These are phyloP conservation scores for Synanthedon vespiformis DNA, from an alignment of 2,888 invertebrate genomes.

Conservation along the genomic window DNA sequence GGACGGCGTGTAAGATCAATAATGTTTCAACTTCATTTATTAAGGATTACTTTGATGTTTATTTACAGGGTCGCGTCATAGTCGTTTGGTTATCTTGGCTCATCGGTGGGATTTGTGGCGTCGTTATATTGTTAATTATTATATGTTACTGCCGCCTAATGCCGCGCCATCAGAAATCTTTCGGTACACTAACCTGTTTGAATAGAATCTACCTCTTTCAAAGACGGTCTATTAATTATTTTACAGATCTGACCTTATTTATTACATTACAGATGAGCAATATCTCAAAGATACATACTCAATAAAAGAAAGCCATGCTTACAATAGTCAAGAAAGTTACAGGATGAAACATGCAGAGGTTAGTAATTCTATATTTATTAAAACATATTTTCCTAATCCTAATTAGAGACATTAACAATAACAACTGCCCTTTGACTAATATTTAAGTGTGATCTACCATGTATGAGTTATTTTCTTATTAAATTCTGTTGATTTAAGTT, in stretches of 20 bases:
- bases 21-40: conserved; percentile 10
- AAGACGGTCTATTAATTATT: conserved; percentile 1
- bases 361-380: background rate
- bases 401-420: too few relatives aligned
- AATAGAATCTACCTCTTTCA: too few relatives aligned
- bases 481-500: too few relatives aligned
- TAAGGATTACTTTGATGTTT: conserved; percentile 10
- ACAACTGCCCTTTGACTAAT: too few relatives aligned
- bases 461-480: too few relatives aligned
- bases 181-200: conserved; percentile 56
- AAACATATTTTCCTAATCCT: too few relatives aligned
- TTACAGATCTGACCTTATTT: background rate
- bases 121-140: conserved; percentile 73
- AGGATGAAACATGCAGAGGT: conserved; percentile 57
- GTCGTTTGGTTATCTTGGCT: conserved; percentile 69
- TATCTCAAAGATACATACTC: conserved; percentile 55
- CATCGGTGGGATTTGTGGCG: conserved; percentile 73
- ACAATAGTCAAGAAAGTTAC: conserved; percentile 47
- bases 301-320: conserved; percentile 56
- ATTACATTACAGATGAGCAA: conserved; percentile 47
- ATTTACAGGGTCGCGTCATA: conserved; percentile 62
- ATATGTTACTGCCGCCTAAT: conserved; percentile 78
- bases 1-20: conserved; percentile 26
- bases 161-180: conserved; percentile 77
- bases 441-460: too few relatives aligned